Evolutionary conservation across 2,888 invertebrate species (phyloP), one percentile per base, ranked within the genome.

Genomic region (Toxonevra muliebris): DNA sequence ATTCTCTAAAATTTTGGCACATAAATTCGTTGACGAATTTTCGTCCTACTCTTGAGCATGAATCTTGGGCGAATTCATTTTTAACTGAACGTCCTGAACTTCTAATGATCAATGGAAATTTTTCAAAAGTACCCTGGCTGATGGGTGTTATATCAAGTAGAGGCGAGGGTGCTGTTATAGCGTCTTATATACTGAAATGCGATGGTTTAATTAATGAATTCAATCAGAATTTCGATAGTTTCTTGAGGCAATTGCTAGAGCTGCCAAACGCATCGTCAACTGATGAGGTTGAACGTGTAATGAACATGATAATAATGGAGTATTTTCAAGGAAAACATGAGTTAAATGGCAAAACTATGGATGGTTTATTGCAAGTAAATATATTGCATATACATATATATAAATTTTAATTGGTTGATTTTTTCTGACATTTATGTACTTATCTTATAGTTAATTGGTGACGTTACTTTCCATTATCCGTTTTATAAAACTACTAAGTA

Each of bases 131-230:
- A 19, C 87, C 88, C 5, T 86, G 85, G 83, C 79, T 88, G 62
- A 78, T 85, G 4, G 86, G 87, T 2, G 72, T 81, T 17, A 80
- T 82, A 1, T 71, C 78, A 1, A 79, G 82, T 48, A 86, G 86
- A 71, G 83, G 86, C 15, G 88, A 88, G 76, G 88, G 88, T 20
- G 78, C 84, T 10, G 73, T 87, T 11, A 77, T 84, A 66, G 80
- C 85, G 2, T 74, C 78, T 10, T 72, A 69, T 8, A 70, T 74
- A 17, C 59, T 75, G 8, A 62, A 69, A 0, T 71, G 73, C 66
- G 66, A 71, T n/a, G 50, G 73, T 3, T 64, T 77, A 1, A 41
- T 69, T 9, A 43, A 74, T 1, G 75, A 78, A 3, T 76, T 84
- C 1, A 84, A 84, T 69, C 20, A 61, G 1, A 68, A 78, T 8